Conservation (phyloP, 2,888 invertebrate species). For the Torymus auratus region DNA sequence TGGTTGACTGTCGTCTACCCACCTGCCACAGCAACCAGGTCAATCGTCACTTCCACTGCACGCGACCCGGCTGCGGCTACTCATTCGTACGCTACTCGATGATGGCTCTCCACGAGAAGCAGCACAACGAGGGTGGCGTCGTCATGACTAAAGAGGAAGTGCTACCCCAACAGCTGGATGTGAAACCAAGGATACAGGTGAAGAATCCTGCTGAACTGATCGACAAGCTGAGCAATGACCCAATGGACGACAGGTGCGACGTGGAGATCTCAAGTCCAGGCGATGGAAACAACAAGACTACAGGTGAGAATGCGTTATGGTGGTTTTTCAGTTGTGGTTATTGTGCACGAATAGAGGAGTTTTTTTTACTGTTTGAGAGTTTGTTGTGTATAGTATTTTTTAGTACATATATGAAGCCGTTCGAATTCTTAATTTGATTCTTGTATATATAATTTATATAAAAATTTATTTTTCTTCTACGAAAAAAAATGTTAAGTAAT, state of each 20-base stretch:
- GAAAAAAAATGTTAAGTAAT: background rate
- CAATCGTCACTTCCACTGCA: constrained; percentile 88
- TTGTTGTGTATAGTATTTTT: constrained; percentile 4
- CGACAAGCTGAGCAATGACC: constrained; percentile 70
- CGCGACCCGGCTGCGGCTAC: constrained; percentile 83
- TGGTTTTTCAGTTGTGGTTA: background rate
- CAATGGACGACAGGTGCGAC: constrained; percentile 56
- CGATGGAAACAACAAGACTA: constrained; percentile 71
- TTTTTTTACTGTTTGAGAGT: constrained; percentile 9
- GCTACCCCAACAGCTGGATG: constrained; percentile 61
- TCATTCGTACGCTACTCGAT: constrained; percentile 86
- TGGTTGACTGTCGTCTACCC: constrained; percentile 83
- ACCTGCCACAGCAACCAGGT: constrained; percentile 84
- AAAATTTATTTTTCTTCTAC: background rate
- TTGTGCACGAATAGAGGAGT: background rate
- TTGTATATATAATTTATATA: background rate
- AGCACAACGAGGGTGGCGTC: constrained; percentile 76
- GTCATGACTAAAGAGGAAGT: background rate
- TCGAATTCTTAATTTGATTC: background rate
- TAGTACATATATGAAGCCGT: constrained; percentile 17
- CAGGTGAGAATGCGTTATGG: constrained; percentile 64
- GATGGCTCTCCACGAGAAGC: constrained; percentile 85
- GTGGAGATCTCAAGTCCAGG: constrained; percentile 66
- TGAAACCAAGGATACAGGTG: constrained; percentile 74
- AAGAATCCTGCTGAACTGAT: constrained; percentile 74